phyloP scores from a whole-genome alignment of 2,113 vertebrate genomes.

The Piprites chloris region DNA sequence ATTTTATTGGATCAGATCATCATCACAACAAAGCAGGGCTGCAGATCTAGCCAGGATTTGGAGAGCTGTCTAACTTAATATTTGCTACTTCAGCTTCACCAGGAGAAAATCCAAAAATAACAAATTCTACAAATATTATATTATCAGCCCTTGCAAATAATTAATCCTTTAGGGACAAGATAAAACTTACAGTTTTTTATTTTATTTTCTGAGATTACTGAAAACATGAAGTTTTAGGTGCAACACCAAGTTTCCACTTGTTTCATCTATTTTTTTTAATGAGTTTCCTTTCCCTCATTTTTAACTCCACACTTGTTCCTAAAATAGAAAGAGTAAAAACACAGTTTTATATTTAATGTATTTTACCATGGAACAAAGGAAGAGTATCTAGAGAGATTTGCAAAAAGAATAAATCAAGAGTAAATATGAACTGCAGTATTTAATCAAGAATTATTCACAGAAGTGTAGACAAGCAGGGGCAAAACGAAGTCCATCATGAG shows the following conservation, averaged over 20 bases:
- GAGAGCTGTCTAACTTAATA: not conserved
- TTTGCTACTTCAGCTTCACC: not conserved
- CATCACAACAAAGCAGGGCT: not conserved
- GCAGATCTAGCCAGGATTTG: not conserved
- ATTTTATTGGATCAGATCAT: not conserved
- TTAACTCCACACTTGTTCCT: not conserved
- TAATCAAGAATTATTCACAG: not conserved
- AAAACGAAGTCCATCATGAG: not conserved
- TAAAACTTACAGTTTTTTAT: not conserved
- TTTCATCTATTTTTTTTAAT: not conserved
- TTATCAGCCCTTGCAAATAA: not conserved
- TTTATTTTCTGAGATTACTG: not conserved
- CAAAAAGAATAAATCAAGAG: not conserved
- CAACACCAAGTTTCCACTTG: not conserved
- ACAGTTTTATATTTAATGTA: not conserved
- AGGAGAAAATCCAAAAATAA: not conserved
- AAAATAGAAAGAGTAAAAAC: not conserved
- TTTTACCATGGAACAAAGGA: not conserved
- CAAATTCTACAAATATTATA: not conserved
- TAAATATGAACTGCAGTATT: not conserved
- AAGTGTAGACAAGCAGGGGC: not conserved
- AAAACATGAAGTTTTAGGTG: not conserved
- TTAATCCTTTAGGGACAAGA: not conserved
- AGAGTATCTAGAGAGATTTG: not conserved
- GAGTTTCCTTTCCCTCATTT: not conserved